Evolutionary conservation across 2,113 vertebrate species (phyloP), one percentile per base, ranked within the genome.

Genomic region (Synodontis membranacea): DNA sequence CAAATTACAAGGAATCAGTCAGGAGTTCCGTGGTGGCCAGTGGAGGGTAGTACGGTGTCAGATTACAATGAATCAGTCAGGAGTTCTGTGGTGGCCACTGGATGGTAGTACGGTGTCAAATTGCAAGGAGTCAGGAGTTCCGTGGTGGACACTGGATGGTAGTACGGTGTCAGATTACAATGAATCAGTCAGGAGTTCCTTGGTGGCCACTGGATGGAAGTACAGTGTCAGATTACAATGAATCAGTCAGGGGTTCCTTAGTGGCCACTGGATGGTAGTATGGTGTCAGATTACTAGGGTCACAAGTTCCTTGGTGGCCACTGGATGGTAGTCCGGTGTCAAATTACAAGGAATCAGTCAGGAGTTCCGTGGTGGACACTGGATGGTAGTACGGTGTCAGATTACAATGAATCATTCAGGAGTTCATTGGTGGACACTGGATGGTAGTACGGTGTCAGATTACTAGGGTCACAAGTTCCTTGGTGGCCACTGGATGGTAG

Each of bases 261-360:
- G n/a, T n/a, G n/a, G n/a, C n/a, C n/a, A n/a, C n/a, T n/a, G n/a
- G n/a, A n/a, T n/a, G n/a, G n/a, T n/a, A n/a, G n/a, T n/a, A n/a
- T n/a, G n/a, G n/a, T n/a, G n/a, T n/a, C n/a, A n/a, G n/a, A n/a
- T n/a, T n/a, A n/a, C n/a, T n/a, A n/a, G n/a, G n/a, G 76, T 79
- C 48, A 19, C 46, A 7, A 31, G 48, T 52, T 58, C n/a, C n/a
- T n/a, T n/a, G n/a, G n/a, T n/a, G n/a, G n/a, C 42, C 86, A 86
- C 46, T 79, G 86, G 75, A 84, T 80, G 79, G 87, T 76, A 88
- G 46, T 84, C 5, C n/a, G 68, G 52, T 50, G 83, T 56, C 44
- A 3, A 7, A 31, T 9, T 44, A 48, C 7, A 0, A 50, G 74
- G 14, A 50, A 0, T 31, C 44, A 74, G 0, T n/a, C n/a, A n/a